A percentile compares a stretch with the other conserved stretches of the same genome.
Evolutionary conservation across 2,797 vertebrate species (phyloP).

Genomic region (Myotis findleyi): DNA sequence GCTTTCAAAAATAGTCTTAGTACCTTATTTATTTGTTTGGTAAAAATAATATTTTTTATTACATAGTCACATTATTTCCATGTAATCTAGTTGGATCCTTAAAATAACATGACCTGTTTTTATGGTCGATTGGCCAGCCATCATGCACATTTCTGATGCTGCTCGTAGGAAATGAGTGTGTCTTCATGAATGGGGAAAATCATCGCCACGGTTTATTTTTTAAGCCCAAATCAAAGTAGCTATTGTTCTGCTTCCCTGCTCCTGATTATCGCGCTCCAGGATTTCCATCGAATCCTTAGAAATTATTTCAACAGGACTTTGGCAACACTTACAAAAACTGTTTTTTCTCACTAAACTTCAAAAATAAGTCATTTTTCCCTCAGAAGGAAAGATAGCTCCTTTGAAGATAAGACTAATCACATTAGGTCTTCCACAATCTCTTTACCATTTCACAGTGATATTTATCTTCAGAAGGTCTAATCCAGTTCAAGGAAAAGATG

Average conservation of each 20-base stretch:
- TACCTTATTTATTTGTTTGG: not conserved
- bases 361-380: slow-evolving; percentile 63
- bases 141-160: not conserved
- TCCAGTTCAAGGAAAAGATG: slow-evolving; percentile 70
- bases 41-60: not conserved
- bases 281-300: slow-evolving; percentile 55
- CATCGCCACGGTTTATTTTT: not conserved
- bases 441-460: slow-evolving; percentile 63
- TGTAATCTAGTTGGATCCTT: not conserved
- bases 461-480: slow-evolving; percentile 79
- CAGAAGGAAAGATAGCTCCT: slow-evolving; percentile 57
- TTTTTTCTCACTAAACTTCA: slow-evolving; percentile 13
- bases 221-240: not conserved
- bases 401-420: slow-evolving; percentile 75
- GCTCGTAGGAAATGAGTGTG: not conserved
- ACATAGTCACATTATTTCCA: not conserved
- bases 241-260: slow-evolving; percentile 20
- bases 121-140: not conserved
- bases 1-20: not conserved
- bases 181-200: not conserved
- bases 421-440: slow-evolving; percentile 68
- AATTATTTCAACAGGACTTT: not conserved
- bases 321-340: slow-evolving; percentile 37
- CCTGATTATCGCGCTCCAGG: not conserved
- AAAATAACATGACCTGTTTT: not conserved